These are phyloP conservation scores for Astropecten irregularis DNA, from an alignment of 53 echinoderm and acorn worm genomes.

Conservation along the genomic window DNA sequence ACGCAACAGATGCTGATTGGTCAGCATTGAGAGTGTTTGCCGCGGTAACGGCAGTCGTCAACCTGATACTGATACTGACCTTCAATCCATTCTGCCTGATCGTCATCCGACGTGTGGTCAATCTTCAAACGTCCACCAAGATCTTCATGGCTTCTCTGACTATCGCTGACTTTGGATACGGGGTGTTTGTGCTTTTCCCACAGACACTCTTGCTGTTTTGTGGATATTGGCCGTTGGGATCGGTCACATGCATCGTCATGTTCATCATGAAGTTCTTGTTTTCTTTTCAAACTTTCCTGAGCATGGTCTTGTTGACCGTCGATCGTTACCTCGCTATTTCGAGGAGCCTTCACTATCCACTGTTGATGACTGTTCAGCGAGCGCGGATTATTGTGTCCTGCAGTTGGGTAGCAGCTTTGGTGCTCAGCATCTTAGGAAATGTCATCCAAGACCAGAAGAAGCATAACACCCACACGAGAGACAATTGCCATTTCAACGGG, in stretches of 20 bases:
- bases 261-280: too few species aligned
- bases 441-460: too few species aligned
- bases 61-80: neutral
- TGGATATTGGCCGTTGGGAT: too few species aligned
- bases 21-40: too few species aligned
- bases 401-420: neutral
- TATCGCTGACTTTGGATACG: neutral
- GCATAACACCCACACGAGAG: too few species aligned
- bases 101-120: neutral
- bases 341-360: conserved; percentile 8
- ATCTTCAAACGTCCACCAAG: neutral
- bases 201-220: too few species aligned
- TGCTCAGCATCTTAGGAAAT: too few species aligned
- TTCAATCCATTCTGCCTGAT: conserved; percentile 15
- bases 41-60: too few species aligned
- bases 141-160: conserved; percentile 33
- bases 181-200: neutral
- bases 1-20: too few species aligned
- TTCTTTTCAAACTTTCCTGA: neutral
- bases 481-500: too few species aligned
- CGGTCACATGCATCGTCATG: too few species aligned
- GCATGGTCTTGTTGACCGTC: neutral
- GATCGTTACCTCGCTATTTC: conserved; percentile 1
- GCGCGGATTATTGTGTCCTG: neutral
- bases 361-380: neutral